These are phyloP conservation scores for Pissodes strobi DNA, from an alignment of 1,140 invertebrate species.

Conservation along the genomic window DNA sequence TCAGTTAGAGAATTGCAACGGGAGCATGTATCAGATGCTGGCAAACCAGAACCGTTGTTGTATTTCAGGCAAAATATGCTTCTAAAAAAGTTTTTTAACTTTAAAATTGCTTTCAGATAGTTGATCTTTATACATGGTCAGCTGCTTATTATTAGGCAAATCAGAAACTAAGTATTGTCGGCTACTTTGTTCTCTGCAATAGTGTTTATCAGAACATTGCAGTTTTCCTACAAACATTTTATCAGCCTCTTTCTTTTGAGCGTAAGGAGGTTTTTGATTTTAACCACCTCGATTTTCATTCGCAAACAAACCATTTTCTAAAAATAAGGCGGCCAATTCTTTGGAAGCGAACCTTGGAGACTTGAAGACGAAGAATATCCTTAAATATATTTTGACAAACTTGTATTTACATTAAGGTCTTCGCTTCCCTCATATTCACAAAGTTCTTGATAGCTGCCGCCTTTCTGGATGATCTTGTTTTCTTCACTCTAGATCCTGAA, in stretches of 20 bases:
- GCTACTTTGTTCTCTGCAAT: constrained; percentile 3
- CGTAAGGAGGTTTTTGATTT: too few species aligned
- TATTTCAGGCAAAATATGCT: constrained; percentile 10
- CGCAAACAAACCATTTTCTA: too few species aligned
- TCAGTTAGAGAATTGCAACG: constrained; percentile 9
- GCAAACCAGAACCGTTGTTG: constrained; percentile 1
- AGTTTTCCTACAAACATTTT: constrained; percentile 7
- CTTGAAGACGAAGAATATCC: neutral
- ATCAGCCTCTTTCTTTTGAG: neutral
- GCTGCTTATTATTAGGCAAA: too few species aligned
- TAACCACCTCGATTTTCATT: too few species aligned
- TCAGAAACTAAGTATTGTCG: too few species aligned
- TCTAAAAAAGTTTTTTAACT: too few species aligned
- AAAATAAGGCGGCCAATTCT: too few species aligned
- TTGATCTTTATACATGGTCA: constrained; percentile 1
- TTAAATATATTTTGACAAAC: neutral
- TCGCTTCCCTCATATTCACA: neutral
- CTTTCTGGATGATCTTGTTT: neutral
- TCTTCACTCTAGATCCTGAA: neutral
- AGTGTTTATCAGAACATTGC: neutral
- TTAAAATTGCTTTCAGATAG: constrained; percentile 7
- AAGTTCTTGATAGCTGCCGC: neutral
- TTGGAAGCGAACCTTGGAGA: neutral
- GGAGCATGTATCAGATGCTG: neutral
- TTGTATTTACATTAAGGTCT: neutral